A percentile compares a stretch with the other conserved stretches of the same genome.
phyloP scores from a whole-genome alignment of 2,113 vertebrate species.

The Eurystomus gularis region DNA sequence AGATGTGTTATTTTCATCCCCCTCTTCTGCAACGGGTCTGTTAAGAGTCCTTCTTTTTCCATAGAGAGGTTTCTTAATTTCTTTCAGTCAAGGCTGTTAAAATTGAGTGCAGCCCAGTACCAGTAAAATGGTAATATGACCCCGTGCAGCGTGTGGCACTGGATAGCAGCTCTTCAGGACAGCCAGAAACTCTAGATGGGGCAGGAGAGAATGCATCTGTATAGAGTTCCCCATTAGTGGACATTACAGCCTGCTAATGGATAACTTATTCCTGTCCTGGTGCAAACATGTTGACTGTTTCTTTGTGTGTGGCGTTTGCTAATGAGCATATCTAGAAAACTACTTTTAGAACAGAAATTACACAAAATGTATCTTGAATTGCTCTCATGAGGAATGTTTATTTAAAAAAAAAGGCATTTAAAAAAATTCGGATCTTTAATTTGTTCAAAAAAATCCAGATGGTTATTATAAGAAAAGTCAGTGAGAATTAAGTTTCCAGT shows the following conservation, averaged over 20 bases:
- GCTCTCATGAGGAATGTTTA: neutral
- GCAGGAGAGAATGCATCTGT: neutral
- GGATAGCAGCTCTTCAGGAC: neutral
- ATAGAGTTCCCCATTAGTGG: constrained; percentile 10
- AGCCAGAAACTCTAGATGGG: constrained; percentile 14
- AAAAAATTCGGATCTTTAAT: neutral
- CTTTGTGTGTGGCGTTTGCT: neutral
- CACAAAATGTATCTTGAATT: neutral
- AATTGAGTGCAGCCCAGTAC: neutral
- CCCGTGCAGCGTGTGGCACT: neutral
- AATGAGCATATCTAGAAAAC: neutral
- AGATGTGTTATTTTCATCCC: neutral
- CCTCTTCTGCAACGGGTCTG: accelerated
- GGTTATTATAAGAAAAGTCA: neutral
- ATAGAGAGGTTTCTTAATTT: neutral
- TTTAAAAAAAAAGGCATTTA: neutral
- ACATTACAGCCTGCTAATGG: neutral
- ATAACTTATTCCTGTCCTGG: neutral
- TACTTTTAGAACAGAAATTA: neutral
- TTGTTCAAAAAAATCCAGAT: neutral
- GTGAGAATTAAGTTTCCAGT: neutral
- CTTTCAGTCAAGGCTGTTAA: neutral
- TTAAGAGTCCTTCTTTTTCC: neutral
- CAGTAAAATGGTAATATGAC: neutral
- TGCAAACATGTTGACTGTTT: neutral